These are phyloP conservation scores for Drosophila recens DNA, from an alignment of 2,888 invertebrate species.

Conservation along the genomic window DNA sequence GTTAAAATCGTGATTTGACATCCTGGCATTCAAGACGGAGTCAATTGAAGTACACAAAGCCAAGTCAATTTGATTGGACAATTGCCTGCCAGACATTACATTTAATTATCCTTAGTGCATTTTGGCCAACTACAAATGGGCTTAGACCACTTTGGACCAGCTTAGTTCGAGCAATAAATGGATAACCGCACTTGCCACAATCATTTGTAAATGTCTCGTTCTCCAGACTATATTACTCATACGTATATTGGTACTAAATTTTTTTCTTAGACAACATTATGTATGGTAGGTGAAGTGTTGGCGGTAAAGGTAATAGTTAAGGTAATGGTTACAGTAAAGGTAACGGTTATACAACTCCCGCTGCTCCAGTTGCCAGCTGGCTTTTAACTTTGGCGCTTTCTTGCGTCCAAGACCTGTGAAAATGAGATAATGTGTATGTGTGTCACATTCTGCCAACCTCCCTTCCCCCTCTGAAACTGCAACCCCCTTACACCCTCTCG, in stretches of 20 bases:
- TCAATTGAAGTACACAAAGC: constrained; percentile 11
- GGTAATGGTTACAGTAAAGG: constrained; percentile 30
- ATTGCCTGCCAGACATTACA: constrained; percentile 49
- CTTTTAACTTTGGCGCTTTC: constrained; percentile 74
- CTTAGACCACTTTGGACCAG: background rate
- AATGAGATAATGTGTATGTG: constrained; percentile 81
- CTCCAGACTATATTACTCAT: constrained; percentile 42
- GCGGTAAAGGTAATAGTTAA: constrained; percentile 33
- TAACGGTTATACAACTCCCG: constrained; percentile 14
- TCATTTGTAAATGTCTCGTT: constrained; percentile 63
- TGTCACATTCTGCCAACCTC: constrained; percentile 59
- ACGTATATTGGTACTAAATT: constrained; percentile 18
- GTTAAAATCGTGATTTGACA: constrained; percentile 69
- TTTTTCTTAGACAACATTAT: constrained; percentile 37
- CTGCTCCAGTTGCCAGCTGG: constrained; percentile 49
- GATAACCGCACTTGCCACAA: constrained; percentile 35
- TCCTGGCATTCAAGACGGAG: constrained; percentile 12
- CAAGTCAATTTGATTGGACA: constrained; percentile 12
- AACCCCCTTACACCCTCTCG: background rate
- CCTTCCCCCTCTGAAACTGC: background rate
- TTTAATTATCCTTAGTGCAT: constrained; percentile 70
- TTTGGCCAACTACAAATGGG: constrained; percentile 1
- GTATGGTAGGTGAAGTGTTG: constrained; percentile 36
- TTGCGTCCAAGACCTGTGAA: constrained; percentile 71
- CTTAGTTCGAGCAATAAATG: constrained; percentile 14